These are phyloP conservation scores for Oreortyx pictus DNA, from an alignment of 2,797 vertebrate species.

Conservation along the genomic window DNA sequence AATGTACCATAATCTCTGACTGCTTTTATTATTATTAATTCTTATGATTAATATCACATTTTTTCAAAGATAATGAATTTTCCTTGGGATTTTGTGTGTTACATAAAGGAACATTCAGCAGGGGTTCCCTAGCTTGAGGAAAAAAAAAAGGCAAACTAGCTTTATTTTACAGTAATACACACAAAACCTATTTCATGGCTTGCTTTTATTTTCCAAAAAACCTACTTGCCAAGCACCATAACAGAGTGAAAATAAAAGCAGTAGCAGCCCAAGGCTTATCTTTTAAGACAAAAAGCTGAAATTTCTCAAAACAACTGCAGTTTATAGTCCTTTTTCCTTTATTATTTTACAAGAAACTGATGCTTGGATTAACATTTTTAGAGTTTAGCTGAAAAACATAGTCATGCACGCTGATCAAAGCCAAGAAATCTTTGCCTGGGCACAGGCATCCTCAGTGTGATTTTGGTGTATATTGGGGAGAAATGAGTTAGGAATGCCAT, in stretches of 20 bases:
- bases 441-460: background rate
- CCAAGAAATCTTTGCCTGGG: background rate
- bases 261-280: background rate
- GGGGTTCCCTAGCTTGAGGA: background rate
- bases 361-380: constrained; percentile 17
- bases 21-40: background rate
- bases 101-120: background rate
- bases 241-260: background rate
- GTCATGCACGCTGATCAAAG: background rate
- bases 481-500: constrained; percentile 54
- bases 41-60: background rate
- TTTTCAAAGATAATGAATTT: background rate
- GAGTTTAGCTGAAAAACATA: background rate
- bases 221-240: background rate
- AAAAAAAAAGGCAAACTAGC: background rate
- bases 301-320: background rate
- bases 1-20: background rate
- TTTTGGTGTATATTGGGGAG: background rate
- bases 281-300: background rate
- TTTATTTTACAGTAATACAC: background rate
- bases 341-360: constrained; percentile 25
- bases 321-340: background rate
- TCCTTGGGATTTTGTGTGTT: background rate
- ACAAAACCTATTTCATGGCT: background rate
- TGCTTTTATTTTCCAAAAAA: constrained; percentile 25